Evolutionary conservation across 2,888 invertebrate genomes (phyloP).

Genomic region (Drosophila atripex): DNA sequence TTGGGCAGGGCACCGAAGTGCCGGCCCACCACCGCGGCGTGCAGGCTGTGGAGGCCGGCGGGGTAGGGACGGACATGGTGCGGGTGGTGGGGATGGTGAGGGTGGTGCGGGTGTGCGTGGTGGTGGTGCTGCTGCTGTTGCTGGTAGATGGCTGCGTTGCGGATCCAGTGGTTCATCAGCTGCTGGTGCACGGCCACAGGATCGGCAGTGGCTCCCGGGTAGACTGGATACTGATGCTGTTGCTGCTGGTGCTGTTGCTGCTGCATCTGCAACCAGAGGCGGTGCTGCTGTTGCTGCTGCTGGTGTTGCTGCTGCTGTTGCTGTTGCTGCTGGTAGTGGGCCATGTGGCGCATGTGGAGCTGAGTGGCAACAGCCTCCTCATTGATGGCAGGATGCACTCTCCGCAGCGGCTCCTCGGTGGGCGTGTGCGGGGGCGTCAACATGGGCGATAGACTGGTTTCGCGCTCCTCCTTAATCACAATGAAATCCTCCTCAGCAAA

Average conservation of each 20-base stretch:
- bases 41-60: conserved; percentile 83
- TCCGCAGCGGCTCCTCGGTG: conserved; percentile 85
- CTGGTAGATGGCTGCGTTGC: conserved; percentile 89
- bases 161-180: conserved; percentile 90
- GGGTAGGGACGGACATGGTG: conserved; percentile 77
- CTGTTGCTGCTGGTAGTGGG: conserved; percentile 66
- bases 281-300: conserved; percentile 63
- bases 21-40: conserved; percentile 81
- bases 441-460: conserved; percentile 86
- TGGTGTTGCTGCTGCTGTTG: conserved; percentile 70
- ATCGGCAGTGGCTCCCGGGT: conserved; percentile 81
- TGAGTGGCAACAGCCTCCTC: conserved; percentile 78
- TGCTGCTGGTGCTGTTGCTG: conserved; percentile 68
- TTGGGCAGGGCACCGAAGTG: conserved; percentile 85
- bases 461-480: conserved; percentile 87
- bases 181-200: conserved; percentile 85
- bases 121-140: conserved; percentile 80
- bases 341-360: conserved; percentile 69
- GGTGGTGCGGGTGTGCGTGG: conserved; percentile 59
- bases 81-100: conserved; percentile 83
- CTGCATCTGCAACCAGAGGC: conserved; percentile 41
- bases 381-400: conserved; percentile 52
- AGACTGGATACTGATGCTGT: conserved; percentile 72
- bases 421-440: conserved; percentile 91
- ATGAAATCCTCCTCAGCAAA: conserved; percentile 86